phyloP scores from a whole-genome alignment of 2,113 vertebrate species.

The Tauraco erythrolophus region DNA sequence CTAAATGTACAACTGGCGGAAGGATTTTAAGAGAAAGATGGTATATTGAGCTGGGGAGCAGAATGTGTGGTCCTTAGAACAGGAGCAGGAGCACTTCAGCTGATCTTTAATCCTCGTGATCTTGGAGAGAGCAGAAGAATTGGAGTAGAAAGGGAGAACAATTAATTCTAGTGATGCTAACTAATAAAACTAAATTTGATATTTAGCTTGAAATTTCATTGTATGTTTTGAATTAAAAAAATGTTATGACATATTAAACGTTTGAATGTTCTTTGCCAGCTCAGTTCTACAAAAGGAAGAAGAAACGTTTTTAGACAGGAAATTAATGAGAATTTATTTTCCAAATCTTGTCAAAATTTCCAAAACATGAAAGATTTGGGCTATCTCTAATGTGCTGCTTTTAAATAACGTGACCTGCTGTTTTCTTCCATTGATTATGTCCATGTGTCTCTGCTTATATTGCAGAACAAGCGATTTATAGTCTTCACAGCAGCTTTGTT shows the following conservation, averaged over 20 bases:
- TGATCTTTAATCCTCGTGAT: not conserved
- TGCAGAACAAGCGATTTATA: not conserved
- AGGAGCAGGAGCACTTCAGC: not conserved
- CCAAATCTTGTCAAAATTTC: not conserved
- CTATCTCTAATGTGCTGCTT: not conserved
- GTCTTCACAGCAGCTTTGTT: not conserved
- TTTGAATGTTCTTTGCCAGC: not conserved
- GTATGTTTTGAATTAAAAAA: not conserved
- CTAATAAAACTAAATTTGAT: not conserved
- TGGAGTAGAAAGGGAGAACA: not conserved
- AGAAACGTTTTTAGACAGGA: not conserved
- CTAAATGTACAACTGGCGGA: not conserved
- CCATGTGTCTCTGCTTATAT: not conserved
- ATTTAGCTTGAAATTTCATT: not conserved
- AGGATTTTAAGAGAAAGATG: not conserved
- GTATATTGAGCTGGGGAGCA: not conserved
- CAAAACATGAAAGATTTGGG: not conserved
- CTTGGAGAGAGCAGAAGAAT: not conserved
- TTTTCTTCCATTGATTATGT: not conserved
- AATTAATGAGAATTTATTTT: not conserved
- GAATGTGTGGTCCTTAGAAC: not conserved
- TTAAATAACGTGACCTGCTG: not conserved
- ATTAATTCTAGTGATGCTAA: not conserved
- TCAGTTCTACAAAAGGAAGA: not conserved
- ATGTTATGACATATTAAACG: fast-evolving